These are phyloP conservation scores for Corticium candelabrum DNA, from an alignment of 37 sponge, comb jelly and placozoan species.

Conservation along the genomic window DNA sequence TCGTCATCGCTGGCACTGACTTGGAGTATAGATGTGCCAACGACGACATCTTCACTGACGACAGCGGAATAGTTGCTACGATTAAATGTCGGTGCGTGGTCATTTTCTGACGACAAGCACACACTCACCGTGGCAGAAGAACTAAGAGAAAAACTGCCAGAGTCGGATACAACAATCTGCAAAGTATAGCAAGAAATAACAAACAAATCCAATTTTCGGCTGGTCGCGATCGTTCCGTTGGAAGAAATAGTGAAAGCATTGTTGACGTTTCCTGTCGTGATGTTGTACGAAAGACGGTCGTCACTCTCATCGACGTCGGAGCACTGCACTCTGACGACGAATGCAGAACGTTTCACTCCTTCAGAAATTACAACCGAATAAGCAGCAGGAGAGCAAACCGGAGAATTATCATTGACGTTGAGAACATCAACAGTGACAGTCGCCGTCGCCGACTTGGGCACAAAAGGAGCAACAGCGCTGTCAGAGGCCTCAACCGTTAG, in stretches of 20 bases:
- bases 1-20: conserved; percentile 46
- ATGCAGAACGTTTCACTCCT: not conserved
- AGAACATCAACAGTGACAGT: conserved; percentile 7
- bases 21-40: conserved; percentile 24
- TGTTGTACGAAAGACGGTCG: conserved; percentile 7
- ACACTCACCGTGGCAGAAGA: not conserved
- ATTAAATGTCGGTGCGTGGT: conserved; percentile 36
- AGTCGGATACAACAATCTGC: not conserved
- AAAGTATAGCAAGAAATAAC: not conserved
- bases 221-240: not conserved
- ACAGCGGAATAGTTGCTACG: conserved; percentile 20
- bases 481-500: conserved; percentile 32
- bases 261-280: conserved; percentile 3
- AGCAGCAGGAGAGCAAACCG: not conserved
- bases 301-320: not conserved
- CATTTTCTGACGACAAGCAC: conserved; percentile 47
- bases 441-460: not conserved
- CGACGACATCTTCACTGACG: conserved; percentile 28
- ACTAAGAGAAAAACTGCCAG: not conserved
- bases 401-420: conserved; percentile 20
- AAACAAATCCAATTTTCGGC: not conserved
- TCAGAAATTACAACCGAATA: conserved; percentile 11
- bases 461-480: not conserved
- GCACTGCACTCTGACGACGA: not conserved
- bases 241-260: conserved; percentile 6